These are phyloP conservation scores for Mormyrus proboscirostris DNA, from an alignment of 2,797 vertebrate species.

Conservation along the genomic window DNA sequence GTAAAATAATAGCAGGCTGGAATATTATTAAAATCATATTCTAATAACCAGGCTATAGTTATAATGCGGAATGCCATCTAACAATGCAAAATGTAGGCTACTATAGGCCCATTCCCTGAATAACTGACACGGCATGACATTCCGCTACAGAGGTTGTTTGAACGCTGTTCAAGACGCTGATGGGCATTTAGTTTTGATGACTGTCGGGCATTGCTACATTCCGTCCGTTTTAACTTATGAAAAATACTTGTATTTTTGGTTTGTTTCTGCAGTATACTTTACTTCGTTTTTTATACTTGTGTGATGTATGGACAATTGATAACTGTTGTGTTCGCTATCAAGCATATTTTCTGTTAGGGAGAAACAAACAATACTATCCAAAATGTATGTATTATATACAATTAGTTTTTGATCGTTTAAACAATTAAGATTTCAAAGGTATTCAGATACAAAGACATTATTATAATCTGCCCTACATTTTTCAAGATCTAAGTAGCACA, in stretches of 20 bases:
- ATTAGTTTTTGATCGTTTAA: not conserved
- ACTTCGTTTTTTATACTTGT: not conserved
- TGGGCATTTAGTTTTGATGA: not conserved
- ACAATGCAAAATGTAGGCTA: not conserved
- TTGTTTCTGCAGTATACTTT: not conserved
- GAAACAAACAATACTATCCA: not conserved
- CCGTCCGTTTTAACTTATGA: not conserved
- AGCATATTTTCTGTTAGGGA: not conserved
- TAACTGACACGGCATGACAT: not conserved
- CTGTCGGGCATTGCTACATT: not conserved
- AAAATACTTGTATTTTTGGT: not conserved
- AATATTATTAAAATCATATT: not conserved
- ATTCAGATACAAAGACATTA: not conserved
- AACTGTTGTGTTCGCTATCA: not conserved
- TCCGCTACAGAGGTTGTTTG: not conserved
- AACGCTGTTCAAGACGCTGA: not conserved
- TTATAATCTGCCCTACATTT: conserved; percentile 6
- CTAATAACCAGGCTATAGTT: not conserved
- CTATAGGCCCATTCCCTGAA: not conserved
- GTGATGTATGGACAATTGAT: not conserved
- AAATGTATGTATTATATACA: not conserved
- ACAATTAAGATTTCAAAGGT: not conserved
- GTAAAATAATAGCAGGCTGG: not conserved
- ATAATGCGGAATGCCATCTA: not conserved
- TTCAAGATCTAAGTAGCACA: conserved; percentile 36